phyloP scores from a whole-genome alignment of 1,140 invertebrate species.

The Drosophila parabipectinata region DNA sequence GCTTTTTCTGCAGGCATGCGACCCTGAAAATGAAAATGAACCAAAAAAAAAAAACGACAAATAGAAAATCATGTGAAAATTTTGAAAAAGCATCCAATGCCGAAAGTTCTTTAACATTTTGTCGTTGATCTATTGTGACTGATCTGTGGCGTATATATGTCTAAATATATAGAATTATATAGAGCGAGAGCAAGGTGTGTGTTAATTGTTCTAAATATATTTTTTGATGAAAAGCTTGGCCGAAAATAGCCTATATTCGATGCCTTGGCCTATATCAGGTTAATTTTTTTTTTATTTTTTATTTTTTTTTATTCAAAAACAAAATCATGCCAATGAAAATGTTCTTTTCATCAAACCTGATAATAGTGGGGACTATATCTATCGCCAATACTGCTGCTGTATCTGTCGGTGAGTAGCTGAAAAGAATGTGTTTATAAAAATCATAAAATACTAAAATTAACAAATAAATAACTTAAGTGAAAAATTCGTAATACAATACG shows the following conservation, averaged over 20 bases:
- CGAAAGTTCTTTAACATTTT: slow-evolving; percentile 68
- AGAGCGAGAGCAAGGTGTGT: slow-evolving; percentile 32
- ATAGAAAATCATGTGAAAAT: slow-evolving; percentile 14
- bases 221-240: slow-evolving; percentile 21
- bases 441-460: background rate
- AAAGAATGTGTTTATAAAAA: slow-evolving; percentile 12
- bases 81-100: slow-evolving; percentile 12
- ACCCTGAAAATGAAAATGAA: slow-evolving; percentile 56
- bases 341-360: slow-evolving; percentile 65
- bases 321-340: background rate
- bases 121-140: slow-evolving; percentile 68
- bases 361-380: slow-evolving; percentile 81
- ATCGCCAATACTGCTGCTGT: slow-evolving; percentile 77
- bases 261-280: slow-evolving; percentile 14
- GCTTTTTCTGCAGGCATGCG: slow-evolving; percentile 64
- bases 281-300: slow-evolving; percentile 9
- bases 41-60: slow-evolving; percentile 9
- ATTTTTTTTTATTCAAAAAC: background rate
- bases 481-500: slow-evolving; percentile 44
- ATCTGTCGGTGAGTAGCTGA: slow-evolving; percentile 75
- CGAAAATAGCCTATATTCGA: too few species aligned
- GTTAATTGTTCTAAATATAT: slow-evolving; percentile 48
- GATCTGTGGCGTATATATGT: slow-evolving; percentile 41
- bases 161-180: slow-evolving; percentile 23
- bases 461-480: background rate